phyloP scores from a whole-genome alignment of 2,888 invertebrate genomes.

The Chelonus formosanus region DNA sequence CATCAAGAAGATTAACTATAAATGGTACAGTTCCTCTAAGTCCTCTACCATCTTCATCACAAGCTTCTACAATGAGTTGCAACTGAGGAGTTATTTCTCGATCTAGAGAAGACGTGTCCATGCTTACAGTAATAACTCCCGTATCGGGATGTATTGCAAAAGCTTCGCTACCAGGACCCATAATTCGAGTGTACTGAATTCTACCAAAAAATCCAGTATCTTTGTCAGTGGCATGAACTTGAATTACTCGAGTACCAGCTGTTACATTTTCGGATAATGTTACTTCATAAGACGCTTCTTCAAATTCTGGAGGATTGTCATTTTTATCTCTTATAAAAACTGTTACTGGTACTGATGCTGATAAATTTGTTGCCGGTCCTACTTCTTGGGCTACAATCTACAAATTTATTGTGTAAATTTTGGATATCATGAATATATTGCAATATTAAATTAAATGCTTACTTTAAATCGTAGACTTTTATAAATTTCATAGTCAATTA shows the following conservation, averaged over 20 bases:
- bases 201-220: slow-evolving; percentile 82
- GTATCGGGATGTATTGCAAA: slow-evolving; percentile 80
- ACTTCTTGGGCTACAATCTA: slow-evolving; percentile 84
- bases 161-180: slow-evolving; percentile 81
- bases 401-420: neutral
- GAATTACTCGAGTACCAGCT: slow-evolving; percentile 75
- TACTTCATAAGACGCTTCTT: slow-evolving; percentile 76
- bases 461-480: slow-evolving; percentile 81
- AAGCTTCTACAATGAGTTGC: slow-evolving; percentile 84
- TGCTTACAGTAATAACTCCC: slow-evolving; percentile 83
- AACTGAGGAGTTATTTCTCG: slow-evolving; percentile 81
- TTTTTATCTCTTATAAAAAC: slow-evolving; percentile 87
- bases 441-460: slow-evolving; percentile 34
- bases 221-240: slow-evolving; percentile 81
- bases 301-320: slow-evolving; percentile 86
- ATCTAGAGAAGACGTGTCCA: slow-evolving; percentile 78
- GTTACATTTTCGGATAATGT: slow-evolving; percentile 84
- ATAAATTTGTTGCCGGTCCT: slow-evolving; percentile 78
- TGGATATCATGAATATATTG: no score
- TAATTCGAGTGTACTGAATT: slow-evolving; percentile 79
- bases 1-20: slow-evolving; percentile 77
- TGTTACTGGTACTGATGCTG: slow-evolving; percentile 78
- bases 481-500: slow-evolving; percentile 86
- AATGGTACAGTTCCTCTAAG: slow-evolving; percentile 78
- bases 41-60: slow-evolving; percentile 86